Conservation (phyloP, 1,140 invertebrate genomes). For the Cephus cinctus region DNA sequence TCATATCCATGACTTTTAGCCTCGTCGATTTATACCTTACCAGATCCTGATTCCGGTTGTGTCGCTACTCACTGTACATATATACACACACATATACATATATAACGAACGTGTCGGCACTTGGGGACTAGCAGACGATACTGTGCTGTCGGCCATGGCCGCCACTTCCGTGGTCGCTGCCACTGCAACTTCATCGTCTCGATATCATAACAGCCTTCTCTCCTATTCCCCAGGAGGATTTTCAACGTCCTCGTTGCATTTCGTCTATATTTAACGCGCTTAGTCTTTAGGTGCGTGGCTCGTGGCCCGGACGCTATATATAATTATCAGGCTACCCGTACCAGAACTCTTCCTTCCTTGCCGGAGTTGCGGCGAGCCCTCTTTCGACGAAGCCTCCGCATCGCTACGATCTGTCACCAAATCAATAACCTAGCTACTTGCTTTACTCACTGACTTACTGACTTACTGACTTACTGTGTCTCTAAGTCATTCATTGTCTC, state of each 20-base stretch:
- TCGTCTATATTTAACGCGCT: constrained; percentile 47
- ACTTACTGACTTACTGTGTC: too few species aligned
- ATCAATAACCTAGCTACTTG: too few species aligned
- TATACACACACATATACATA: too few species aligned
- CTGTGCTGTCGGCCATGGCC: constrained; percentile 29
- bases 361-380: neutral
- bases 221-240: neutral
- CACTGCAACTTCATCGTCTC: constrained; percentile 1
- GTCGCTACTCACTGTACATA: too few species aligned
- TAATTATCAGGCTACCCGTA: constrained; percentile 38
- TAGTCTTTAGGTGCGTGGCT: constrained; percentile 27
- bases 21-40: too few species aligned
- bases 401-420: constrained; percentile 26
- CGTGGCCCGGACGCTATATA: constrained; percentile 44
- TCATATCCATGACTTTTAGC: neutral
- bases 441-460: too few species aligned
- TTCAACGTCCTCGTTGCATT: constrained; percentile 30
- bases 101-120: too few species aligned
- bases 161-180: constrained; percentile 9
- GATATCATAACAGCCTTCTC: neutral
- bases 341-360: constrained; percentile 4
- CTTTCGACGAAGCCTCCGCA: neutral
- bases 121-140: constrained; percentile 28
- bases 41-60: too few species aligned
- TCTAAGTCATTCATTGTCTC: too few species aligned